Evolutionary conservation across 92 coral and sea anemone species (phyloP), one percentile per base, ranked within the genome.

Genomic region (Galaxea fascicularis): DNA sequence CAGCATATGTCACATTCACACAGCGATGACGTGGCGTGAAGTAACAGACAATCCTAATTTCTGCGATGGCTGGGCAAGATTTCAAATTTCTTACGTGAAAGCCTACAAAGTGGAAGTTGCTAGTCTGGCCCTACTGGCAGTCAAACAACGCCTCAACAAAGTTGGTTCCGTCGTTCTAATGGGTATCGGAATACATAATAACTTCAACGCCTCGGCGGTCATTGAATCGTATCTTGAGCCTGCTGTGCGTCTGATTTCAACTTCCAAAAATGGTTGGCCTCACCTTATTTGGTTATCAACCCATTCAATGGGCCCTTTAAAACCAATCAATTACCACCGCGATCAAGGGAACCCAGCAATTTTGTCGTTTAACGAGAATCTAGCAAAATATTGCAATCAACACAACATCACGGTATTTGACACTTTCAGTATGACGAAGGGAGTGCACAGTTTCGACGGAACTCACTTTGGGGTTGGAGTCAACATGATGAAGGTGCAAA

Each of bases 381-480:
- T 94, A 56, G 65, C 51, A 24, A 60, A 77, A 53, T 94, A 84
- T 64, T 94, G 98, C 82, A 62, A 67, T 9, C 29, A 21, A 39
- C 81, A 91, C 76, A 90, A 90, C 52, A 83, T 92, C 0, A 87
- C 89, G 0, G 76, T 94, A 80, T 88, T 94, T 79, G 93, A 94
- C 54, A 87, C 91, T 2, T 94, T 74, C 53, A 94, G 89, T 28
- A 83, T 92, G 91, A 94, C 98, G 15, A 51, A 4, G 24, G 91
- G 90, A 17, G 94, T 91, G 9, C 90, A 94, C 72, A 94, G 98
- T 62, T 94, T 86, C 65, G 98, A 94, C 72, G 98, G 98, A 4
- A 94, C 98, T 1, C 98, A 94, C 57, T 94, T 89, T 24, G 98
- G 98, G 22, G 84, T 92, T 49, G 98, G 98, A 4, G 98, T 94